Conservation (phyloP, 1,140 invertebrate species). For the Stratiolaelaps scimitus region DNA sequence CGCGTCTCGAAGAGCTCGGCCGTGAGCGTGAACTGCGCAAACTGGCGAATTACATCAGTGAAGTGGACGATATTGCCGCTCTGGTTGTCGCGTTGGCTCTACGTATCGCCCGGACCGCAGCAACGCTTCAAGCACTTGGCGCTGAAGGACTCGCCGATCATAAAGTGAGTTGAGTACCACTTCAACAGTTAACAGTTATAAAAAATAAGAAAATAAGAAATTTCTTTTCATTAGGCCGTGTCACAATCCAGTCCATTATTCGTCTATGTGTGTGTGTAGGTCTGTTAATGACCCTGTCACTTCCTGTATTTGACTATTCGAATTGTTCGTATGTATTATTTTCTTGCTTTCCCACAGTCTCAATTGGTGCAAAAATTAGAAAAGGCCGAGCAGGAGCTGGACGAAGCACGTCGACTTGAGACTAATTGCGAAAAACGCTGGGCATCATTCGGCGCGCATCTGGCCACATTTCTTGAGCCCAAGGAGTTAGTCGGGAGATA, state of each 20-base stretch:
- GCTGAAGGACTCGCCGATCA: slow-evolving; percentile 4
- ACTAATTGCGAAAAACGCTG: slow-evolving; percentile 15
- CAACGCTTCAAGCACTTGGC: not conserved
- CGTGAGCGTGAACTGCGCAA: slow-evolving; percentile 4
- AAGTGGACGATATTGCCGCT: slow-evolving; percentile 21
- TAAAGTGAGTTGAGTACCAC: not conserved
- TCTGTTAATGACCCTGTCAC: no score
- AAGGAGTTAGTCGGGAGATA: not conserved
- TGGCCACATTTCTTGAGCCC: not conserved
- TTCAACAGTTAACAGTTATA: no score
- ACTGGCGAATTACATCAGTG: slow-evolving; percentile 12
- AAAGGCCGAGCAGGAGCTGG: slow-evolving; percentile 12
- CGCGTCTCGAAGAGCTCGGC: not conserved
- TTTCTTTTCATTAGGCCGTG: no score
- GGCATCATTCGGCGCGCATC: slow-evolving; percentile 16
- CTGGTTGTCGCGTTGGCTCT: slow-evolving; percentile 1
- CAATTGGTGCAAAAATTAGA: slow-evolving; percentile 14
- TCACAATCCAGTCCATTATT: no score
- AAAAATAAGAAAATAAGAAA: no score
- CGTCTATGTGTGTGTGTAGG: no score
- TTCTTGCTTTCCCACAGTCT: not conserved
- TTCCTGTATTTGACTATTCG: no score
- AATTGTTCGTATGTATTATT: no score
- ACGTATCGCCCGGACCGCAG: slow-evolving; percentile 4
- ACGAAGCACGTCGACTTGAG: slow-evolving; percentile 8